Evolutionary conservation across 1,140 invertebrate genomes (phyloP).

Genomic region (Homarus americanus): DNA sequence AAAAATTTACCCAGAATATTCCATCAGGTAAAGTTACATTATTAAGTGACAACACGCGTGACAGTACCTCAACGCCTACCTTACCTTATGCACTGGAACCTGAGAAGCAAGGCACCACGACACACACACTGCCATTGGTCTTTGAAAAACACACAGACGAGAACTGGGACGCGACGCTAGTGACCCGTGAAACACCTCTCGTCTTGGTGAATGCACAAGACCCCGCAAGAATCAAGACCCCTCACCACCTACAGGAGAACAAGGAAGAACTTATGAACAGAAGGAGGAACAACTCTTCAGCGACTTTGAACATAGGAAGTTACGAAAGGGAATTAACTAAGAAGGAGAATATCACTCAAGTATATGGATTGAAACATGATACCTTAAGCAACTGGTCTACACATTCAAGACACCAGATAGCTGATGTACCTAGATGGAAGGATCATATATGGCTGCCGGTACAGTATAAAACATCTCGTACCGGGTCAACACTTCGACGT

Average conservation of each 20-base stretch:
- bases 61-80: background rate
- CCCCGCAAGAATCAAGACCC: background rate
- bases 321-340: background rate
- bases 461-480: background rate
- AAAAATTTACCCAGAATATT: background rate
- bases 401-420: background rate
- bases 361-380: background rate
- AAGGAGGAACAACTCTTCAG: background rate
- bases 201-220: background rate
- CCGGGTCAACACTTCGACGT: background rate
- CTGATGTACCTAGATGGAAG: background rate
- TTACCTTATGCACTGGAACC: background rate
- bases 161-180: background rate
- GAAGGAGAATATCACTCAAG: too few relatives aligned
- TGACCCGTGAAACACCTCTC: background rate
- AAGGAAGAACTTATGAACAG: background rate
- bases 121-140: background rate
- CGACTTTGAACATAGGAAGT: background rate
- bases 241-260: background rate
- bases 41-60: background rate
- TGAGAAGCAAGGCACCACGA: background rate
- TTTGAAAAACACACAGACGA: background rate
- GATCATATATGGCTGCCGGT: background rate
- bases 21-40: background rate
- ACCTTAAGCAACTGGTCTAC: background rate